These are phyloP conservation scores for Odontamblyopus lacepedii DNA, from an alignment of 2,797 vertebrate species.

Conservation along the genomic window DNA sequence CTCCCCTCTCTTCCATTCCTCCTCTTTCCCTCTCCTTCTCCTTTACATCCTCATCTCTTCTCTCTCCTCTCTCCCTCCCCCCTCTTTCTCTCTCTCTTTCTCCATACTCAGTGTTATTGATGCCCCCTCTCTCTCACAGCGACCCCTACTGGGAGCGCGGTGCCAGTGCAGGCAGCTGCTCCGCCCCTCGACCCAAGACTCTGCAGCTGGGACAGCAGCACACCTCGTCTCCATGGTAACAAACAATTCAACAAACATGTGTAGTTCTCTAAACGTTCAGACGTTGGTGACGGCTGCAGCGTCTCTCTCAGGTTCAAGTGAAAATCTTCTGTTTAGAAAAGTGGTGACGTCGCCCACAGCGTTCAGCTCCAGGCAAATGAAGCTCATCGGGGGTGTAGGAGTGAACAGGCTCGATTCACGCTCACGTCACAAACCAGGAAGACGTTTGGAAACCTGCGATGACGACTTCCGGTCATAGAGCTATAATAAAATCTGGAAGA, in stretches of 20 bases:
- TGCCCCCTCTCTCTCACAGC: constrained; percentile 72
- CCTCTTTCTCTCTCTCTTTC: background rate
- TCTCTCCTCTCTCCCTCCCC: background rate
- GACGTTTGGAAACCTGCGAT: no score
- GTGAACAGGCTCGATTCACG: no score
- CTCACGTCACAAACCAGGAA: no score
- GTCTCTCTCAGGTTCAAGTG: no score
- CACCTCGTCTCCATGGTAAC: constrained; percentile 85
- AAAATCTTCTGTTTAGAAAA: no score
- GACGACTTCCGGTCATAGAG: no score
- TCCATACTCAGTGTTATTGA: background rate
- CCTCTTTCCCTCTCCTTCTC: background rate
- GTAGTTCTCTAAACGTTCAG: no score
- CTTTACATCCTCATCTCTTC: background rate
- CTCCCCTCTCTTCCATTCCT: background rate
- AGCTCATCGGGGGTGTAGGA: no score
- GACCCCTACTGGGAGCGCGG: constrained; percentile 86
- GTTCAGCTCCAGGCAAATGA: no score
- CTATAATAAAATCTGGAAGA: no score
- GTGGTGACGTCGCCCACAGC: no score
- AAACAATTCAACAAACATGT: constrained; percentile 12
- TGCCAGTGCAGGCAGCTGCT: constrained; percentile 82
- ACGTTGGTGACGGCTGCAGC: no score
- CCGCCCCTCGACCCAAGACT: constrained; percentile 83
- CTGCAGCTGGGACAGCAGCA: constrained; percentile 86